Base-by-base conservation (phyloP, 1,140 invertebrate genomes). In the Acromyrmex heyeri region DNA sequence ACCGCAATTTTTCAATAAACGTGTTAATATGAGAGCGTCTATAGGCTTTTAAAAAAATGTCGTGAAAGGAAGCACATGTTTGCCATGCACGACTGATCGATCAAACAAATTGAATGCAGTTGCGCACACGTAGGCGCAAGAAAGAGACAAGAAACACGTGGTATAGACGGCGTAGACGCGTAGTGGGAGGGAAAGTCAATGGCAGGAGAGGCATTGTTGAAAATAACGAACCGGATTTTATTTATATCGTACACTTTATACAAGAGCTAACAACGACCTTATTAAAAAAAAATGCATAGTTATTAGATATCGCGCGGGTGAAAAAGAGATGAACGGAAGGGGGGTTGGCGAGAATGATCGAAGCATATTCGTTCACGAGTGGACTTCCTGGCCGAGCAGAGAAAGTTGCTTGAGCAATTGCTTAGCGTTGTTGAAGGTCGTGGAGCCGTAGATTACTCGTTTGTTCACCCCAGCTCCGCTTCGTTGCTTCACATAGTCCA, bases 371-470 rank as follows among this genome's bases (percentile, higher is more conserved):
- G 53, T 75, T 90, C 65, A 91, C 30, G 86, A 96, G 91, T 97
- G 96, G 67, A 97, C 95, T 93, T 98, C 97, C 93, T 97, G 96
- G 59, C 97, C 97, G 57, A 98, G 91, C 8, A 97, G 95, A 44
- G 97, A 97, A 16, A 99, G 96, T 96, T 99, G 99, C 95, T 98
- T 98, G 57, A 99, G 95, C 95, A 99, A 99, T 93, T 99, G 98
- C 89, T 97, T 96, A 10, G 99, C 98, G 96, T 99, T 99, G 76
- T 97, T 97, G 77, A 99, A 95, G 70, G 99, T 98, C 69, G 99
- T 98, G 83, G 98, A 98, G 44, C 99, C 99, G 94, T 99, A 99
- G 48, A 99, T 97, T 67, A 99, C 97, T 93, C 97, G 96, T 94
- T 98, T 98, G 53, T 96, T 96, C 64, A 95, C 96, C 87, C 96